Evolutionary conservation across 2,113 vertebrate species (phyloP).

Genomic region (Sinosuthora webbiana): DNA sequence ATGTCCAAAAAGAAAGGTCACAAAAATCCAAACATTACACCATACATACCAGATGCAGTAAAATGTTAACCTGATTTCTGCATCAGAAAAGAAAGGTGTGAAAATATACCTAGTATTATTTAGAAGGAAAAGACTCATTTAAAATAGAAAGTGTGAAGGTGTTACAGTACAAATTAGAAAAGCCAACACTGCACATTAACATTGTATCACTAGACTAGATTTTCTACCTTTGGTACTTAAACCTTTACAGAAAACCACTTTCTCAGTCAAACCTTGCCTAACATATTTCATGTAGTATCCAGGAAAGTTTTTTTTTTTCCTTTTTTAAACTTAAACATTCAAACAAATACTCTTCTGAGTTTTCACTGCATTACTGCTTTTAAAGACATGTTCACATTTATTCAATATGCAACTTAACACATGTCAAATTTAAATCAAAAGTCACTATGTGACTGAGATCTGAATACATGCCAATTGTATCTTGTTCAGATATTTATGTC

Average conservation of each 20-base stretch:
- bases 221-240: slow-evolving; percentile 82
- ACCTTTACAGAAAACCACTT: slow-evolving; percentile 71
- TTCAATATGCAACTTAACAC: slow-evolving; percentile 28
- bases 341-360: slow-evolving; percentile 48
- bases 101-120: slow-evolving; percentile 71
- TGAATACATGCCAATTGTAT: slow-evolving; percentile 34
- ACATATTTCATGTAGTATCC: slow-evolving; percentile 27
- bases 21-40: slow-evolving; percentile 83
- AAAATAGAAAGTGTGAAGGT: slow-evolving; percentile 75
- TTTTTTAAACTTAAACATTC: slow-evolving; percentile 46
- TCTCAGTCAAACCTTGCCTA: slow-evolving; percentile 53
- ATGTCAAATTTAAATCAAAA: slow-evolving; percentile 43
- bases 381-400: slow-evolving; percentile 21
- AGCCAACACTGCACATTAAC: slow-evolving; percentile 76
- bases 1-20: slow-evolving; percentile 84
- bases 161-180: slow-evolving; percentile 82
- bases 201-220: slow-evolving; percentile 74
- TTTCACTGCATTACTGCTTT: slow-evolving; percentile 16
- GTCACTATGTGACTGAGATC: slow-evolving; percentile 45
- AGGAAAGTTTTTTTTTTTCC: neutral
- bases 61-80: slow-evolving; percentile 85
- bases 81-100: slow-evolving; percentile 75
- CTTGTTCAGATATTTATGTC: slow-evolving; percentile 31
- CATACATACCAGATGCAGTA: slow-evolving; percentile 86
- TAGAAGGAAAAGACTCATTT: slow-evolving; percentile 73